Evolutionary conservation across 2,797 vertebrate genomes (phyloP), one percentile per base, ranked within the genome.

Genomic region (Clarias platycephalus): DNA sequence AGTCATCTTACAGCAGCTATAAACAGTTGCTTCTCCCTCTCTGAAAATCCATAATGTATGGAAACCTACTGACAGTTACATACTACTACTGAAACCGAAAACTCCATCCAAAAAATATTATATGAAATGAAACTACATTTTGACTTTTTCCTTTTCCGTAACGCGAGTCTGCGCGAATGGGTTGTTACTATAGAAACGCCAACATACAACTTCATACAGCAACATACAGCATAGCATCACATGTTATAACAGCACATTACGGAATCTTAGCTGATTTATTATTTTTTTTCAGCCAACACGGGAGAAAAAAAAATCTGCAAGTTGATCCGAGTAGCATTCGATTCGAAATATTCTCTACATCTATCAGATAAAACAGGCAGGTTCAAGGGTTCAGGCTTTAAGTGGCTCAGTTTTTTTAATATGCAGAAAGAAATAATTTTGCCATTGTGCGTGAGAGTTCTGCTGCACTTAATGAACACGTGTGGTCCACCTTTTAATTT

Each of bases 401-500:
- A 77, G 31, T 60, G 57, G 28, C 24, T 34, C 16, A 3, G 31
- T 31, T n/a, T 53, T 44, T 63, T 79, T 78, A 44, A 44, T 79
- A 78, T 60, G 26, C 66, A 62, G 66, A 72, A 63, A n/a, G 66
- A 62, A 55, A 57, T 70, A 0, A 18, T 49, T 63, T 80, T 71
- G 37, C n/a, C 37, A 80, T 66, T 80, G 62, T 28, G 62, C 3
- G 62, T 31, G 40, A 64, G 77, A 71, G 80, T 40, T 78, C 82
- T 74, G 85, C 31, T 62, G 64, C 80, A 81, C 70, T 77, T 60
- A 58, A 71, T 18, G 26, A 78, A 40, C 37, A 79, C 62, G 40
- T 80, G 77, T 80, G 77, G 77, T 80, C 77, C 60, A 83, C 34
- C 67, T 80, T 77, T 77, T 62, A 81, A 64, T 80, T 82, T 31